Conservation (phyloP, 1,140 invertebrate genomes). For the Cotesia glomerata region DNA sequence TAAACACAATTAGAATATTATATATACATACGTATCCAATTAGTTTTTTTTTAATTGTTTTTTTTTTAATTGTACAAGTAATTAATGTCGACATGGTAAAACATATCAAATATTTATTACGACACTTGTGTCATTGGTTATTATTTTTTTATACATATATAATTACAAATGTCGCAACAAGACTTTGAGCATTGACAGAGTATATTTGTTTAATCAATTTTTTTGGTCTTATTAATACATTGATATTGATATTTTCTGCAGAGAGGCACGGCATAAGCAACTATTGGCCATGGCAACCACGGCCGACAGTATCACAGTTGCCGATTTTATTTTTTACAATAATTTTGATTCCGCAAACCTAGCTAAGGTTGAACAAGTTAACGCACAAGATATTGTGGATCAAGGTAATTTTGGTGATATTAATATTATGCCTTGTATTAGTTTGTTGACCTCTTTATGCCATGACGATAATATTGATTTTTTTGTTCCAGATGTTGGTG, state of each 20-base stretch:
- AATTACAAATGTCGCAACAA: background rate
- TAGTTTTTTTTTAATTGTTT: too few species aligned
- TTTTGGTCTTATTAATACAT: slow-evolving; percentile 2
- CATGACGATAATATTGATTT: slow-evolving; percentile 12
- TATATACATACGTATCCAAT: too few species aligned
- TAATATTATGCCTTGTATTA: slow-evolving; percentile 1
- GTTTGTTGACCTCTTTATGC: background rate
- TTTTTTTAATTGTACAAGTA: too few species aligned
- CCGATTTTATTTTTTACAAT: slow-evolving; percentile 75
- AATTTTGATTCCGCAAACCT: slow-evolving; percentile 91
- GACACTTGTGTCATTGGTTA: background rate
- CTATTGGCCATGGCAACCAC: slow-evolving; percentile 43
- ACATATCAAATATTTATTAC: background rate
- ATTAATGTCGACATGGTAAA: too few species aligned
- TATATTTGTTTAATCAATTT: slow-evolving; percentile 17
- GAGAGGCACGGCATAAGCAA: background rate
- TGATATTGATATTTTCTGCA: slow-evolving; percentile 7
- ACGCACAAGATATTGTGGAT: slow-evolving; percentile 41
- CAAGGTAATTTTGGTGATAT: slow-evolving; percentile 44
- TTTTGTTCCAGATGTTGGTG: slow-evolving; percentile 36
- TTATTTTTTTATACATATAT: background rate
- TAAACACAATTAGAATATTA: too few species aligned
- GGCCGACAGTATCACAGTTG: slow-evolving; percentile 63
- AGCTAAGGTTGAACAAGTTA: slow-evolving; percentile 74
- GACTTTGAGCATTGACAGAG: background rate